Evolutionary conservation across 1,140 invertebrate species (phyloP).

Genomic region (Eurosta solidaginis): DNA sequence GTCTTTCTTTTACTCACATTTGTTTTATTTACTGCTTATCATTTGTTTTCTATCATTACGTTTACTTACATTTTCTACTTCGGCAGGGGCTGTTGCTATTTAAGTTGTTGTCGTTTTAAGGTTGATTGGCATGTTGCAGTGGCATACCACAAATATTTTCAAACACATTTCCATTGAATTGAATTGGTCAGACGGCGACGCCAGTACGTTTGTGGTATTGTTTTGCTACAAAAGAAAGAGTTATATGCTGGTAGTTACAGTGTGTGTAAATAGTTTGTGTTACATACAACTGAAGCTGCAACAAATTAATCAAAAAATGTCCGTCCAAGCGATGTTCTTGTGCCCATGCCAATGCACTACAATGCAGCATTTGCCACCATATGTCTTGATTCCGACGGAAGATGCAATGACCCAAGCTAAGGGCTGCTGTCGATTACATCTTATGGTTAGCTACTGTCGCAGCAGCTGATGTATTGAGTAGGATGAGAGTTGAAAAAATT

Average conservation of each 20-base stretch:
- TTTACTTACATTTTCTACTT: not conserved
- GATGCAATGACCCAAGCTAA: no score
- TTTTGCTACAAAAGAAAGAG: not conserved
- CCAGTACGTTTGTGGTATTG: not conserved
- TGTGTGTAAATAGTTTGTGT: not conserved
- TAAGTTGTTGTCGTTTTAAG: not conserved
- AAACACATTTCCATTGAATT: conserved; percentile 34
- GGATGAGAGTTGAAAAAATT: no score
- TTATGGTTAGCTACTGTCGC: no score
- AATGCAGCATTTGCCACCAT: no score
- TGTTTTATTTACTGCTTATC: conserved; percentile 19
- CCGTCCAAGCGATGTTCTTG: no score
- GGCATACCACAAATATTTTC: conserved; percentile 31
- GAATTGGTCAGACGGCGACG: not conserved
- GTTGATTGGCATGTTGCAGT: conserved; percentile 12
- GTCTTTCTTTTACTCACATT: not conserved
- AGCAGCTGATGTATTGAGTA: no score
- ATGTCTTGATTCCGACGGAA: no score
- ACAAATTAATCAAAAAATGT: no score
- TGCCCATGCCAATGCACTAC: no score
- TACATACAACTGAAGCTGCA: no score
- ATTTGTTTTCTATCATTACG: not conserved
- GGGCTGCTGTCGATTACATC: no score
- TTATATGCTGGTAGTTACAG: not conserved
- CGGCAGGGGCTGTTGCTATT: not conserved